A percentile compares a stretch with the other conserved stretches of the same genome.
These are phyloP conservation scores for Lasioglossum calceatum DNA, from an alignment of 2,888 invertebrate species.

Conservation along the genomic window DNA sequence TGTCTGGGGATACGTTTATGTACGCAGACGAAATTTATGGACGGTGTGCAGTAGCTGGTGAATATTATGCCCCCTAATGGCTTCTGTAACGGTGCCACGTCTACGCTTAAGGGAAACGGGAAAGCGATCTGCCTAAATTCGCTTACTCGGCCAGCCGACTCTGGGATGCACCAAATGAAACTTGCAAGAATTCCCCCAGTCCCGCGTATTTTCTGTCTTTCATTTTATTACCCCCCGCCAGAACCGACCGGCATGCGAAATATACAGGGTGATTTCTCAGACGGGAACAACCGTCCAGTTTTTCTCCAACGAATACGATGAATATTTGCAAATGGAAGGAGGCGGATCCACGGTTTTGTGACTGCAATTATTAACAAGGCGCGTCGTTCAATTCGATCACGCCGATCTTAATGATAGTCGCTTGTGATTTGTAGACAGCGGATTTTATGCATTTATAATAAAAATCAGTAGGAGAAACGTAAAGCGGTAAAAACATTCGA, in stretches of 20 bases:
- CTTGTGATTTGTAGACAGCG: too few relatives aligned
- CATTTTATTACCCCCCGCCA: slow-evolving; percentile 1
- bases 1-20: slow-evolving; percentile 33
- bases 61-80: slow-evolving; percentile 52
- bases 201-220: neutral
- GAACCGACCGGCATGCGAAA: neutral
- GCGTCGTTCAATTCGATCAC: neutral
- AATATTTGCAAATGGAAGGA: neutral
- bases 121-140: slow-evolving; percentile 28
- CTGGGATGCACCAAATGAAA: neutral
- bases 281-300: neutral
- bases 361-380: neutral
- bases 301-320: neutral
- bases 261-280: neutral
- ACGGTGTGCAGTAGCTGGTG: slow-evolving; percentile 27
- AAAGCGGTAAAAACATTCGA: too few relatives aligned
- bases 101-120: slow-evolving; percentile 28
- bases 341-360: neutral
- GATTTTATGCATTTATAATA: too few relatives aligned
- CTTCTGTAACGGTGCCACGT: slow-evolving; percentile 25
- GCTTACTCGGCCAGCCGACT: slow-evolving; percentile 20
- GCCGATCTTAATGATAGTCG: neutral
- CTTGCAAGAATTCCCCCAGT: slow-evolving; percentile 16
- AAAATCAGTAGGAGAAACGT: too few relatives aligned
- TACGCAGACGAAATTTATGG: slow-evolving; percentile 45